These are phyloP conservation scores for Entelurus aequoreus DNA, from an alignment of 2,113 vertebrate species.

Conservation along the genomic window DNA sequence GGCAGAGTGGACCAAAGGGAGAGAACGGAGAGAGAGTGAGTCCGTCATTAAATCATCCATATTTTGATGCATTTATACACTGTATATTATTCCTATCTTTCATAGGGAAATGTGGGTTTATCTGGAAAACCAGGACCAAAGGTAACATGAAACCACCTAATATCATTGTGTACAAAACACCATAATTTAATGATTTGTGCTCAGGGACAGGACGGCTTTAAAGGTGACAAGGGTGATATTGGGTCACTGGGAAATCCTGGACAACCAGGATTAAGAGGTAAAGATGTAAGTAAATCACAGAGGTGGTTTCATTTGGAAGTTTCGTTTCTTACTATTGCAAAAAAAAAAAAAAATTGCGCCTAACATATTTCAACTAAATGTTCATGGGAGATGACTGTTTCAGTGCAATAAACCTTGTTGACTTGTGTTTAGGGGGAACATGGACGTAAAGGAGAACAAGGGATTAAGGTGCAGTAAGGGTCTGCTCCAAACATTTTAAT, in stretches of 20 bases:
- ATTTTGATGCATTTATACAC: not conserved
- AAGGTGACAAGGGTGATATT: conserved; percentile 74
- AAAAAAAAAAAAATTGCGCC: no score
- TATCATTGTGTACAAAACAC: not conserved
- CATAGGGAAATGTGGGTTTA: conserved; percentile 85
- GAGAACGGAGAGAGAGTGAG: conserved; percentile 84
- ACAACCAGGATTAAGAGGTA: conserved; percentile 83
- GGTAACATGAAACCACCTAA: conserved; percentile 56
- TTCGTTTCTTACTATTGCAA: not conserved
- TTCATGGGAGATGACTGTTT: not conserved
- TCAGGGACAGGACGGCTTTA: conserved; percentile 75
- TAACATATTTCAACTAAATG: not conserved
- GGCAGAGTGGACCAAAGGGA: conserved; percentile 80
- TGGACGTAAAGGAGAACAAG: conserved; percentile 66
- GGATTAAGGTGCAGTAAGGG: conserved; percentile 57
- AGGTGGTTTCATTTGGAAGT: conserved; percentile 19
- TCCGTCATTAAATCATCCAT: conserved; percentile 12
- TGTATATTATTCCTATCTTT: conserved; percentile 14
- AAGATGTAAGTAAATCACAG: conserved; percentile 87
- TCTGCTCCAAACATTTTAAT: not conserved
- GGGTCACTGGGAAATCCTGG: conserved; percentile 74
- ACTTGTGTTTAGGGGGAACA: conserved; percentile 58
- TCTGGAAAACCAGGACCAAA: conserved; percentile 86
- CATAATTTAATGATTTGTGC: conserved; percentile 12
- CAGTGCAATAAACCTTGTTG: not conserved